Conservation (phyloP, 2,797 vertebrate genomes). For the Manis javanica region DNA sequence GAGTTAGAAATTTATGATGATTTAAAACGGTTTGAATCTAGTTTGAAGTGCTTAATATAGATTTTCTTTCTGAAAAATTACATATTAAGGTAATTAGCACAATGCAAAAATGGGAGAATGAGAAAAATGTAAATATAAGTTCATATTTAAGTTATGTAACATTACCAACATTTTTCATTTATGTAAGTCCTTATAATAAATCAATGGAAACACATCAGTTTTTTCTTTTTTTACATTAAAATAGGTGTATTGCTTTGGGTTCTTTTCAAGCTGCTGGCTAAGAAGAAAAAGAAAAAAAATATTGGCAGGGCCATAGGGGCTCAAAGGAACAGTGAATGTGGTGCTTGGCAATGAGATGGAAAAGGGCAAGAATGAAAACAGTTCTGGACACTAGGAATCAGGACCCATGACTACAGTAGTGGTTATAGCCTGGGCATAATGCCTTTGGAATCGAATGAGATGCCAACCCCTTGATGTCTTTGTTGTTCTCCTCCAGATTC, state of each 20-base stretch:
- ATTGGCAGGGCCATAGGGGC: neutral
- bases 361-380: conserved; percentile 56
- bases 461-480: neutral
- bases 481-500: neutral
- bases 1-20: neutral
- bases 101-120: neutral
- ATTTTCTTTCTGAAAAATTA: neutral
- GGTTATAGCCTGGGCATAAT: neutral
- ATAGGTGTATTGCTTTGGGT: neutral
- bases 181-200: neutral
- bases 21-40: neutral
- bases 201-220: neutral
- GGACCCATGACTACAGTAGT: neutral
- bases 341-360: conserved; percentile 50
- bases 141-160: neutral
- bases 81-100: neutral
- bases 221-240: conserved; percentile 28
- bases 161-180: neutral
- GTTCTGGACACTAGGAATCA: neutral
- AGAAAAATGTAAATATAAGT: neutral
- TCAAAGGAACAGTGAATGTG: neutral
- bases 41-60: neutral
- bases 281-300: neutral
- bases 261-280: neutral
- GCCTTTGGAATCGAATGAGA: neutral